These are phyloP conservation scores for Drosophila ezoana DNA, from an alignment of 2,888 invertebrate species.

Conservation along the genomic window DNA sequence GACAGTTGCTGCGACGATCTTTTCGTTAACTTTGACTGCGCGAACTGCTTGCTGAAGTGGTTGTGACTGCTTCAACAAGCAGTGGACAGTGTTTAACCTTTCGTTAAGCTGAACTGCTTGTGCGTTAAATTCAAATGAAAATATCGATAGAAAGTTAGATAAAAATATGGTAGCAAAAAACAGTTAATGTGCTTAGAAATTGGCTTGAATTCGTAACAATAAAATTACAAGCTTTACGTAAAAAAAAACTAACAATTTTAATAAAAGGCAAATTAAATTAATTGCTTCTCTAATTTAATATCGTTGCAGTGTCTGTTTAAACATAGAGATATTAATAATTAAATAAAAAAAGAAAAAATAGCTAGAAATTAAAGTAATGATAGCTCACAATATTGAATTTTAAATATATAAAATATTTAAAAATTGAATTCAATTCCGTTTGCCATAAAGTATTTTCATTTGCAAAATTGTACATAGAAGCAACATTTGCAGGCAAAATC, in stretches of 20 bases:
- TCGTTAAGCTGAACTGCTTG: slow-evolving; percentile 37
- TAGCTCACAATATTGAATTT: too few relatives aligned
- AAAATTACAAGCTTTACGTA: too few relatives aligned
- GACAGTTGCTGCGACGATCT: slow-evolving; percentile 30
- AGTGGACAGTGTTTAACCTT: slow-evolving; percentile 14
- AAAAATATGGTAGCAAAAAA: too few relatives aligned
- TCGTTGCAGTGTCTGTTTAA: too few relatives aligned
- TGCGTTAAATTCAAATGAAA: slow-evolving; percentile 3
- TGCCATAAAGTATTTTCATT: slow-evolving; percentile 2
- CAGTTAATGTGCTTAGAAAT: neutral
- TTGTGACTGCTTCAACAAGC: neutral
- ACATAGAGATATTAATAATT: too few relatives aligned
- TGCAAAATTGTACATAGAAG: neutral
- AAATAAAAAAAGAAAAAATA: too few relatives aligned
- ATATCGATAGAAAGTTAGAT: neutral
- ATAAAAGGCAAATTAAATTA: too few relatives aligned
- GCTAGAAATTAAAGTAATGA: too few relatives aligned
- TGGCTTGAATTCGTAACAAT: neutral
- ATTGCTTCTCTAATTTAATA: too few relatives aligned
- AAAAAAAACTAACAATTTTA: too few relatives aligned
- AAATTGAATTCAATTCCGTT: slow-evolving; percentile 6
- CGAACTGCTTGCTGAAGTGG: slow-evolving; percentile 28
- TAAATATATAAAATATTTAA: neutral
- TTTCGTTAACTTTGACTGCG: slow-evolving; percentile 32
- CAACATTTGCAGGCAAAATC: neutral